Evolutionary conservation across 2,888 invertebrate genomes (phyloP).

Genomic region (Tridacna crocea): DNA sequence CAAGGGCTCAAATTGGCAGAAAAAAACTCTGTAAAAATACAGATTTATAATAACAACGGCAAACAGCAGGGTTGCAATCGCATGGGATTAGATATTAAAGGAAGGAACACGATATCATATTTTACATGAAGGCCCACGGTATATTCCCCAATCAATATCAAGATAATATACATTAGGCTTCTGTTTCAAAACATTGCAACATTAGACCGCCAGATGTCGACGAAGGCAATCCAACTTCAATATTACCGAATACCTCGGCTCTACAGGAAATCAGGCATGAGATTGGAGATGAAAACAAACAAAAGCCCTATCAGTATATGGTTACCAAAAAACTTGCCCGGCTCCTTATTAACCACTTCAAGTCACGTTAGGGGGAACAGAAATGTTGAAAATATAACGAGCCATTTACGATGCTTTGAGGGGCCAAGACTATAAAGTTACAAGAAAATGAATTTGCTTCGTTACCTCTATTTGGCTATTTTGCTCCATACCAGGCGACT

Average conservation of each 20-base stretch:
- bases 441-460: too few species aligned
- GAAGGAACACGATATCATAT: constrained; percentile 1
- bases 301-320: constrained; percentile 43
- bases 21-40: too few species aligned
- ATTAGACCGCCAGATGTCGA: constrained; percentile 44
- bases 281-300: constrained; percentile 50
- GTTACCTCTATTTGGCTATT: too few species aligned
- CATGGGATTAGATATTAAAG: constrained; percentile 3
- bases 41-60: too few species aligned
- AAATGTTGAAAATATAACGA: constrained; percentile 7
- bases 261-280: constrained; percentile 49
- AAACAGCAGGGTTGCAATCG: background rate
- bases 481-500: too few species aligned
- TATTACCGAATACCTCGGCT: constrained; percentile 33
- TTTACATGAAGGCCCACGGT: constrained; percentile 7
- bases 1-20: too few species aligned
- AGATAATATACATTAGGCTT: constrained; percentile 31
- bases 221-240: constrained; percentile 25
- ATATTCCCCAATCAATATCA: constrained; percentile 1
- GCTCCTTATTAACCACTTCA: constrained; percentile 12
- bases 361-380: constrained; percentile 20
- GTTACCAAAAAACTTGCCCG: constrained; percentile 34
- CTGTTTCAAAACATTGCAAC: constrained; percentile 55
- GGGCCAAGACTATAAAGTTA: background rate
- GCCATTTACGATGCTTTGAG: constrained; percentile 2